These are phyloP conservation scores for Taxidea taxus DNA, from an alignment of 2,113 vertebrate species.

Conservation along the genomic window DNA sequence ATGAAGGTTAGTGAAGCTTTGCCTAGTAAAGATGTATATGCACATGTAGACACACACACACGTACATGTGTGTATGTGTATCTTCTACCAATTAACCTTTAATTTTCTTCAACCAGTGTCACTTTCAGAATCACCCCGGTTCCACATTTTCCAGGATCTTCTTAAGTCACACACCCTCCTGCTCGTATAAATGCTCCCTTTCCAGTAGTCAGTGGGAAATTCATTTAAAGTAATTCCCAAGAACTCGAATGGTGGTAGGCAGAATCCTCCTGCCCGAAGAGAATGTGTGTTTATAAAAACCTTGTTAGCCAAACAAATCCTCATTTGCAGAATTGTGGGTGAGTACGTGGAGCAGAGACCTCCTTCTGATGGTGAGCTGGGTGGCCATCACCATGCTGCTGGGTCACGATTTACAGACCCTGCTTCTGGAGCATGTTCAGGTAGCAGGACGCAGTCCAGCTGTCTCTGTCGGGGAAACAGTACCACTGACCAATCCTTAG, in stretches of 20 bases:
- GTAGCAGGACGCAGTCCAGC: not conserved
- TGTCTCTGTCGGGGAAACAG: not conserved
- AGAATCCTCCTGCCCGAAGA: not conserved
- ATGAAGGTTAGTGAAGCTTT: not conserved
- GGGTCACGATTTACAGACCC: not conserved
- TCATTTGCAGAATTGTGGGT: not conserved
- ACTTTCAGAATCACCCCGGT: not conserved
- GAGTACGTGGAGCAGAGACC: not conserved
- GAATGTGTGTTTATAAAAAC: not conserved
- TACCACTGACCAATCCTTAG: not conserved
- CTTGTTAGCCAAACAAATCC: not conserved
- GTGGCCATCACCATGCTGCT: not conserved
- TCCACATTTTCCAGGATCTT: not conserved
- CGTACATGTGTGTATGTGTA: accelerated
- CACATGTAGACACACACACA: too few relatives aligned
- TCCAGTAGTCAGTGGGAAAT: not conserved
- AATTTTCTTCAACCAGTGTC: not conserved
- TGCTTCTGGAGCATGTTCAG: not conserved
- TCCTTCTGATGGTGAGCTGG: not conserved
- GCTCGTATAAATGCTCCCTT: not conserved
- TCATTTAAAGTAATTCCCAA: not conserved
- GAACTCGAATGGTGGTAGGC: not conserved
- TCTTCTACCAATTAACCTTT: not conserved
- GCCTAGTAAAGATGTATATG: not conserved
- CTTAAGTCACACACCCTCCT: not conserved